Conservation (phyloP, 2,797 vertebrate genomes). For the Brachymystax lenok region DNA sequence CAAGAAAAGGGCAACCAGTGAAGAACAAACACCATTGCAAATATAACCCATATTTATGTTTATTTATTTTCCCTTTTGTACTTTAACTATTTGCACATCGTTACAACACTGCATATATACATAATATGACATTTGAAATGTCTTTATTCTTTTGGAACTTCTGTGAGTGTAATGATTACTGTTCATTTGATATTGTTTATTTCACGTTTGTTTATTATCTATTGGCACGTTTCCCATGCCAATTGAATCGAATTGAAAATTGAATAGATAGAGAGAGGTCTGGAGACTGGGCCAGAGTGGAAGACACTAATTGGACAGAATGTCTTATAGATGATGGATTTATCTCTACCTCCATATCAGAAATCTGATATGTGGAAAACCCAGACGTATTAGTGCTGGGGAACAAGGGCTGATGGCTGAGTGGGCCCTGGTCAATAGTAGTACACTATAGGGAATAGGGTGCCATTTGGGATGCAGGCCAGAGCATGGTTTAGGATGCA, state of each 20-base stretch:
- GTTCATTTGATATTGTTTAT: too few relatives aligned
- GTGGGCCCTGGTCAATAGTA: not conserved
- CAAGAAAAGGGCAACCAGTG: too few relatives aligned
- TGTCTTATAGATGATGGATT: slow-evolving; percentile 77
- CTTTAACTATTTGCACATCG: too few relatives aligned
- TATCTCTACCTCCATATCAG: slow-evolving; percentile 54
- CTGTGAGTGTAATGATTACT: too few relatives aligned
- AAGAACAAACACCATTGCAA: too few relatives aligned
- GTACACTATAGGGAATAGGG: not conserved
- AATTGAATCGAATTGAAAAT: slow-evolving; percentile 78
- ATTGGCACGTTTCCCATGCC: slow-evolving; percentile 49
- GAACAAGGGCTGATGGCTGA: not conserved
- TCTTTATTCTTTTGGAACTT: too few relatives aligned
- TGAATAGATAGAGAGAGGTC: slow-evolving; percentile 61
- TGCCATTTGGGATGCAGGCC: not conserved
- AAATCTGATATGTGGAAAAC: slow-evolving; percentile 75
- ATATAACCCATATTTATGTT: too few relatives aligned
- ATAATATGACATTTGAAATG: too few relatives aligned
- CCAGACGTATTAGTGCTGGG: slow-evolving; percentile 71
- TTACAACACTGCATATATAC: too few relatives aligned
- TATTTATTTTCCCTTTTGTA: too few relatives aligned
- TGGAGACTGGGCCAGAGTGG: slow-evolving; percentile 46
- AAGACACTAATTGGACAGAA: slow-evolving; percentile 56
- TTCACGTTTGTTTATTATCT: too few relatives aligned
- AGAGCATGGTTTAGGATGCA: too few relatives aligned